Conservation (phyloP, 2,797 vertebrate species). For the Oreochromis mossambicus region DNA sequence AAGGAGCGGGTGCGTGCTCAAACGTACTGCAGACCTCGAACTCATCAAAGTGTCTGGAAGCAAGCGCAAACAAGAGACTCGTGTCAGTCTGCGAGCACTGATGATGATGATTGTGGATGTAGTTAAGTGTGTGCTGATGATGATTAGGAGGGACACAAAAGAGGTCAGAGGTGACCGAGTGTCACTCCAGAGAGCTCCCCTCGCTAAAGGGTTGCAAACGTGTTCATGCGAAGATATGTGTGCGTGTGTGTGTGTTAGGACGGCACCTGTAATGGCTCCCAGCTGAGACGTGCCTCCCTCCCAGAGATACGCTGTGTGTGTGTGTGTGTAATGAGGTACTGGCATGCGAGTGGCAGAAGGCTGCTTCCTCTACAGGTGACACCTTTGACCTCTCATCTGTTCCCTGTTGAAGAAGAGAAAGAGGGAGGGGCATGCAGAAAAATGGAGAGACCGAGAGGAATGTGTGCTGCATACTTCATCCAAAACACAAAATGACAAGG, state of each 20-base stretch:
- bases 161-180: slow-evolving; percentile 62
- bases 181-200: slow-evolving; percentile 49
- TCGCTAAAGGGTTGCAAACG: slow-evolving; percentile 1
- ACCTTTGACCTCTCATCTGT: slow-evolving; percentile 84
- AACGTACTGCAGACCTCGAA: slow-evolving; percentile 10
- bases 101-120: slow-evolving; percentile 68
- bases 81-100: slow-evolving; percentile 46
- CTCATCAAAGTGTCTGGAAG: slow-evolving; percentile 63
- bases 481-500: not conserved
- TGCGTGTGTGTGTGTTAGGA: slow-evolving; percentile 35
- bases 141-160: slow-evolving; percentile 67
- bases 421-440: slow-evolving; percentile 28
- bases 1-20: not conserved
- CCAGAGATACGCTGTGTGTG: slow-evolving; percentile 15
- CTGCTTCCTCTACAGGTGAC: slow-evolving; percentile 81
- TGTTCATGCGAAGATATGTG: slow-evolving; percentile 35
- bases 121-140: slow-evolving; percentile 65
- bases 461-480: not conserved
- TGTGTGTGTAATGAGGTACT: slow-evolving; percentile 72
- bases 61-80: slow-evolving; percentile 52
- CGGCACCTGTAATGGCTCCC: slow-evolving; percentile 81
- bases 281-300: slow-evolving; percentile 61
- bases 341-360: slow-evolving; percentile 78
- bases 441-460: slow-evolving; percentile 8
- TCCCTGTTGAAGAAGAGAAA: slow-evolving; percentile 65